These are phyloP conservation scores for Drosophila borborema DNA, from an alignment of 2,888 invertebrate species.

Conservation along the genomic window DNA sequence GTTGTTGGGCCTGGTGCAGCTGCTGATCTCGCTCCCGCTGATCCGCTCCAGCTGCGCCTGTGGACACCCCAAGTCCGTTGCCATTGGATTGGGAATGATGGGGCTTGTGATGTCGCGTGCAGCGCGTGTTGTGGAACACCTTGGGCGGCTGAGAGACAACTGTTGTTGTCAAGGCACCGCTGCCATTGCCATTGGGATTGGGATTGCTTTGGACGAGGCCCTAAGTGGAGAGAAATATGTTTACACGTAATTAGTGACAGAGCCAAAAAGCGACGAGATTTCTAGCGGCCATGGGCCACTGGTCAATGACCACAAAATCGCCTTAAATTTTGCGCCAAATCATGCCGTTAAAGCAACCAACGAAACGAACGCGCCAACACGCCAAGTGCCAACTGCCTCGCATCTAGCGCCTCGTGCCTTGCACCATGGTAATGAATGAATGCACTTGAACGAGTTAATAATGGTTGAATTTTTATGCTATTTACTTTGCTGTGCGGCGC, in stretches of 20 bases:
- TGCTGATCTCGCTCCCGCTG: slow-evolving; percentile 46
- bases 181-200: slow-evolving; percentile 46
- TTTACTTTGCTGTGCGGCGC: slow-evolving; percentile 10
- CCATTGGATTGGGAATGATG: slow-evolving; percentile 74
- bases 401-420: slow-evolving; percentile 19
- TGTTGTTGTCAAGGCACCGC: slow-evolving; percentile 40
- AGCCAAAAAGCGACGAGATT: slow-evolving; percentile 23
- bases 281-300: slow-evolving; percentile 20
- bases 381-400: slow-evolving; percentile 37
- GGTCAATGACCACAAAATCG: slow-evolving; percentile 75
- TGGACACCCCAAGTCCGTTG: slow-evolving; percentile 6
- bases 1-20: slow-evolving; percentile 34
- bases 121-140: slow-evolving; percentile 84
- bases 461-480: slow-evolving; percentile 17
- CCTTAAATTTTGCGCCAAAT: slow-evolving; percentile 74
- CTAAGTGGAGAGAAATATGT: slow-evolving; percentile 37
- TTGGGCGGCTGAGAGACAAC: slow-evolving; percentile 69
- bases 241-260: slow-evolving; percentile 51
- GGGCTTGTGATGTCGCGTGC: slow-evolving; percentile 83
- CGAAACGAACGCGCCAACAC: slow-evolving; percentile 60
- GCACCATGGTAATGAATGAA: slow-evolving; percentile 35
- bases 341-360: slow-evolving; percentile 75
- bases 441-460: slow-evolving; percentile 50
- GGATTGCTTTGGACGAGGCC: slow-evolving; percentile 76
- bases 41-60: not conserved